These are phyloP conservation scores for Folsomia candida DNA, from an alignment of 2,888 invertebrate species.

Conservation along the genomic window DNA sequence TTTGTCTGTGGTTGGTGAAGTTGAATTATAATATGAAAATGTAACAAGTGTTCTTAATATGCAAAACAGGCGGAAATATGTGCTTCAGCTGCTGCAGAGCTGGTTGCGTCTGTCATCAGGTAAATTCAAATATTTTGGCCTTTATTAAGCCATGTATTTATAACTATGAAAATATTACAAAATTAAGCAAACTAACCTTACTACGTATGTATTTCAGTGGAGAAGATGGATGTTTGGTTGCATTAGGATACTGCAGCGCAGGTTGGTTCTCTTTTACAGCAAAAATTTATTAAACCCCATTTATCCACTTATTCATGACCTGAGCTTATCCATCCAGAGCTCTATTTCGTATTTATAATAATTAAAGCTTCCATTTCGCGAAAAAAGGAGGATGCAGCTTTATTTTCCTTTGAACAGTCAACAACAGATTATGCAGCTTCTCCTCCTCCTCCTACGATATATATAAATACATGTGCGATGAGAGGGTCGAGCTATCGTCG, in stretches of 20 bases:
- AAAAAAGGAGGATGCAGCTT: too few species aligned
- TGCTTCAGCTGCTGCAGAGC: constrained; percentile 50
- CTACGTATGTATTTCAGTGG: too few species aligned
- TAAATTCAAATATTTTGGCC: too few species aligned
- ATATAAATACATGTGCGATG: too few species aligned
- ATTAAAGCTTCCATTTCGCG: neutral
- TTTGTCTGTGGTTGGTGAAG: too few species aligned
- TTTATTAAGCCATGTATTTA: too few species aligned
- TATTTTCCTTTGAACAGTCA: neutral
- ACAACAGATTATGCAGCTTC: neutral
- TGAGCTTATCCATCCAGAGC: too few species aligned
- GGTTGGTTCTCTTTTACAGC: constrained; percentile 34
- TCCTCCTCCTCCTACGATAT: too few species aligned
- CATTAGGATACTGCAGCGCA: constrained; percentile 49
- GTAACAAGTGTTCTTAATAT: constrained; percentile 43
- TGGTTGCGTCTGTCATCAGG: constrained; percentile 50
- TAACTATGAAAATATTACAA: too few species aligned
- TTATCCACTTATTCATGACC: neutral
- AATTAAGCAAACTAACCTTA: too few species aligned
- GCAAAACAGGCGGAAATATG: constrained; percentile 48
- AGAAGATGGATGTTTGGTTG: constrained; percentile 50
- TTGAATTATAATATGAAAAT: constrained; percentile 13
- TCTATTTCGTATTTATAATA: neutral
- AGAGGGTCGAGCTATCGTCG: too few species aligned
- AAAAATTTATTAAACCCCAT: neutral